These are phyloP conservation scores for Otolemur crassicaudatus DNA, from an alignment of 2,797 vertebrate genomes.

Conservation along the genomic window DNA sequence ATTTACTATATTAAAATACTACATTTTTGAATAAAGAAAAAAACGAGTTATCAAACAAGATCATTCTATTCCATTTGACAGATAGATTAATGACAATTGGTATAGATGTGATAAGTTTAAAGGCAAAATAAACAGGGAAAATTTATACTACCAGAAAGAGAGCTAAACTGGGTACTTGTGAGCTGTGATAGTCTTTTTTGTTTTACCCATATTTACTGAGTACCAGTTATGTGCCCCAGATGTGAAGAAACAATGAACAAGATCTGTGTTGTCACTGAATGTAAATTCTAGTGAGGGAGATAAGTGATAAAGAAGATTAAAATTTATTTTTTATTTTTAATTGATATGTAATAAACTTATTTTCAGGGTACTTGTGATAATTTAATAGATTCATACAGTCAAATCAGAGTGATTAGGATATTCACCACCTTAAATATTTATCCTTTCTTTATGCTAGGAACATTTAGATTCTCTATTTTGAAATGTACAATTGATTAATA, in stretches of 20 bases:
- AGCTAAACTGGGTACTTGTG: not conserved
- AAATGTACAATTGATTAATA: not conserved
- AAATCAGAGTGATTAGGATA: not conserved
- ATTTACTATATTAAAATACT: slow-evolving; percentile 8
- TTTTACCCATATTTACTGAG: slow-evolving; percentile 1
- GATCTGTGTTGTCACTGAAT: not conserved
- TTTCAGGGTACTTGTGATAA: not conserved
- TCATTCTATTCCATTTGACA: slow-evolving; percentile 8
- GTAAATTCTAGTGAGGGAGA: slow-evolving; percentile 37
- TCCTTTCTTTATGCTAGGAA: not conserved
- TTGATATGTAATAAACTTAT: not conserved
- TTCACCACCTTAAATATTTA: not conserved
- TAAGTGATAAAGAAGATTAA: slow-evolving; percentile 4
- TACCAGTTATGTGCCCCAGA: not conserved
- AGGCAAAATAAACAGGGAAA: slow-evolving; percentile 13
- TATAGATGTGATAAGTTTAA: not conserved
- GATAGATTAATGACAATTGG: not conserved
- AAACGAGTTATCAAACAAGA: slow-evolving; percentile 28
- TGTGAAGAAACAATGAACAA: slow-evolving; percentile 20
- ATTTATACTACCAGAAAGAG: slow-evolving; percentile 25
- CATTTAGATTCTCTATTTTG: not conserved
- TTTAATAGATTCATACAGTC: not conserved
- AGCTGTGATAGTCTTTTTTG: slow-evolving; percentile 27
- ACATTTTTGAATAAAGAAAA: slow-evolving; percentile 38
- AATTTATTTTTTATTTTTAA: not conserved